phyloP scores from a whole-genome alignment of 1,140 invertebrate genomes.

The Macrobrachium nipponense region DNA sequence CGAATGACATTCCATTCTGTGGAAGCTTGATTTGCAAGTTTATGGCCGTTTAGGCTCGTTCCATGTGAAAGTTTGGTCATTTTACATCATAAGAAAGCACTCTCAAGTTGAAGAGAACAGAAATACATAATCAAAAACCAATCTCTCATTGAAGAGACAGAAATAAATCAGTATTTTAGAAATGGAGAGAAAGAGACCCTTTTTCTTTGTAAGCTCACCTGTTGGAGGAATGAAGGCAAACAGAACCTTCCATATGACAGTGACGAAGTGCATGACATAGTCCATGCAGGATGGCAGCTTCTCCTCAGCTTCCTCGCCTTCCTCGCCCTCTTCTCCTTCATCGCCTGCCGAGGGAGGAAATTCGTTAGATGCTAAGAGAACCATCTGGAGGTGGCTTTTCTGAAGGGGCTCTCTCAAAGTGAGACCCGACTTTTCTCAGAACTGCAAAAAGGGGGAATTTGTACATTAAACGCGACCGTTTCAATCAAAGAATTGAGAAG shows the following conservation, averaged over 20 bases:
- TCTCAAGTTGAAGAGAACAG: background rate
- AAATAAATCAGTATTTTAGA: too few species aligned
- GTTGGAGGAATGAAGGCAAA: conserved; percentile 98
- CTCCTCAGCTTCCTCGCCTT: conserved; percentile 71
- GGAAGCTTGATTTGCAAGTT: too few species aligned
- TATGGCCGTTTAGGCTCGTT: too few species aligned
- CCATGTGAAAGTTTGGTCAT: too few species aligned
- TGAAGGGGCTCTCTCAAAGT: too few species aligned
- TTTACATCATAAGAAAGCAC: background rate
- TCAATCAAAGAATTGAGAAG: background rate
- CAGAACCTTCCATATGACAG: conserved; percentile 85
- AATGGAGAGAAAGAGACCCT: too few species aligned
- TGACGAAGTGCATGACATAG: conserved; percentile 81
- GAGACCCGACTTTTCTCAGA: too few species aligned
- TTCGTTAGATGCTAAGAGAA: background rate
- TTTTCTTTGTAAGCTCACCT: conserved; percentile 74
- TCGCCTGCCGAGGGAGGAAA: conserved; percentile 62
- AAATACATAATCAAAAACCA: too few species aligned
- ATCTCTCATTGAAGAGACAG: background rate
- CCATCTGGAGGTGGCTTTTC: too few species aligned
- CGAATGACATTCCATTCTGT: too few species aligned
- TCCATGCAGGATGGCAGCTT: conserved; percentile 84
- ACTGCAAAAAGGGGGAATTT: too few species aligned
- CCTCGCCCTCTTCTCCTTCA: conserved; percentile 75
- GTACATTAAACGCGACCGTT: too few species aligned